phyloP scores from a whole-genome alignment of 1,140 invertebrate species.

The Leucophenga varia region DNA sequence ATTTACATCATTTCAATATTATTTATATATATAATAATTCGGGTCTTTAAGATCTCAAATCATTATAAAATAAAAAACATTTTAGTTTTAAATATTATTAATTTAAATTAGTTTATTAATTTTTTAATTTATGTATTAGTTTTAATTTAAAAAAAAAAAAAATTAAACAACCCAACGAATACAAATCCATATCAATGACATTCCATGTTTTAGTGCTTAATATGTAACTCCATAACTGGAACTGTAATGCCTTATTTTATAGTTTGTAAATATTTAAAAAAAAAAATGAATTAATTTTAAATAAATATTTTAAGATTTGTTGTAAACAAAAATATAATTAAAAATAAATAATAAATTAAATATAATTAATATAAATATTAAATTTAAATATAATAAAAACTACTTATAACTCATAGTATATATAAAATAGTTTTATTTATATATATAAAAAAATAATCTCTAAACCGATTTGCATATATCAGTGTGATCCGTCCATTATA shows the following conservation, averaged over 20 bases:
- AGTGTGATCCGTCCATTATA: constrained; percentile 52
- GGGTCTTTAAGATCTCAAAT: constrained; percentile 40
- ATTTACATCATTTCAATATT: too few relatives aligned
- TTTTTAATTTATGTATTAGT: neutral
- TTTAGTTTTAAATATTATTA: constrained; percentile 10
- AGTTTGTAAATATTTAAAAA: too few relatives aligned
- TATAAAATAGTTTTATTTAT: too few relatives aligned
- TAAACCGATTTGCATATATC: too few relatives aligned
- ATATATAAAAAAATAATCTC: too few relatives aligned
- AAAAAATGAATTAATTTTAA: neutral
- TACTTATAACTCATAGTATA: too few relatives aligned
- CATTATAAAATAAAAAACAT: constrained; percentile 3
- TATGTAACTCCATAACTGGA: too few relatives aligned
- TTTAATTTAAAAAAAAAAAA: neutral
- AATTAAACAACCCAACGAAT: constrained; percentile 51
- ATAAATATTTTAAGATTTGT: neutral
- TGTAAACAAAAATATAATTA: too few relatives aligned
- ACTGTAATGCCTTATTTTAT: too few relatives aligned
- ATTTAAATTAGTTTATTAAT: neutral
- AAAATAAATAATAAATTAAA: too few relatives aligned
- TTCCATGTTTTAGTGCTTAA: constrained; percentile 36
- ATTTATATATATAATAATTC: constrained; percentile 24
- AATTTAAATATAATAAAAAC: too few relatives aligned
- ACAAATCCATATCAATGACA: constrained; percentile 55
- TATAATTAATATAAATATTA: too few relatives aligned